Conservation (phyloP, 2,113 vertebrate species). For the Noturus placidus region DNA sequence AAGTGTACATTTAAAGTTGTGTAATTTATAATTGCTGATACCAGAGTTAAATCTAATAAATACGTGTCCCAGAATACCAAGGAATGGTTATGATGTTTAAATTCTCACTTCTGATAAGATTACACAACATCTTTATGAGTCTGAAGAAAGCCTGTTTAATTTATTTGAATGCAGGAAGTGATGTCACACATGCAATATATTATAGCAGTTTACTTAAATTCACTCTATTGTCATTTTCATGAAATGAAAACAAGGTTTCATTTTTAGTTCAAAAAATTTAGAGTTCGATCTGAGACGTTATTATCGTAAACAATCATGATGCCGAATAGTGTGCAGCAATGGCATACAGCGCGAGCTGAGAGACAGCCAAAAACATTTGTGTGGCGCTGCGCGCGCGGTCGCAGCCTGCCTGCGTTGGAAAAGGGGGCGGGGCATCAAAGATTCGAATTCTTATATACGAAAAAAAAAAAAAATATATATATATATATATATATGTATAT, state of each 20-base stretch:
- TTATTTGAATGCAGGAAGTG: neutral
- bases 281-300: neutral
- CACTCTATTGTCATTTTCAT: neutral
- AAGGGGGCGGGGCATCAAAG: neutral
- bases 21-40: neutral
- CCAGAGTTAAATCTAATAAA: neutral
- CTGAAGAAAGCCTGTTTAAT: neutral
- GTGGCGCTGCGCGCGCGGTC: neutral
- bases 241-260: too few species aligned
- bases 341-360: neutral
- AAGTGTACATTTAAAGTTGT: too few species aligned
- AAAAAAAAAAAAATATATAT: too few species aligned
- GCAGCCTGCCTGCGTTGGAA: neutral
- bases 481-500: too few species aligned
- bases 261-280: neutral
- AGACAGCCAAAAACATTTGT: neutral
- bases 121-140: neutral
- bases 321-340: neutral
- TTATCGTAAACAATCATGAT: neutral
- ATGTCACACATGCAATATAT: neutral
- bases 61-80: neutral
- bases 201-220: neutral
- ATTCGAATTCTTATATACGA: neutral
- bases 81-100: neutral
- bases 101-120: neutral